Conservation (phyloP, 2,888 invertebrate species). For the Syrphus vitripennis region DNA sequence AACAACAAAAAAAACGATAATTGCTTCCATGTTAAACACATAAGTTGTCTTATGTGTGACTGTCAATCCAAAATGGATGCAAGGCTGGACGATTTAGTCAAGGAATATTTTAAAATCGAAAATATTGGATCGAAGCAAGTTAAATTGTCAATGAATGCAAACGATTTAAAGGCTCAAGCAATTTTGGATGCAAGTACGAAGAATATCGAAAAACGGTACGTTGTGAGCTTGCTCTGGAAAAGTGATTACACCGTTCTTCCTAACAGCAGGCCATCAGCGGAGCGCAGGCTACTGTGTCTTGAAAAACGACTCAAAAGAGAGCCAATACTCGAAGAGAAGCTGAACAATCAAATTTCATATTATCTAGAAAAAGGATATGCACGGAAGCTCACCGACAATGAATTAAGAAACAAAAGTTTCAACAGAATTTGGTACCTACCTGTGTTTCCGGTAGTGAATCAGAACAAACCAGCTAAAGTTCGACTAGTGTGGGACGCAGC, state of each 20-base stretch:
- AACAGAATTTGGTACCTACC: conserved; percentile 73
- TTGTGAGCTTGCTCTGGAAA: neutral
- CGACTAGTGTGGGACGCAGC: conserved; percentile 76
- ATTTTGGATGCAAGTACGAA: neutral
- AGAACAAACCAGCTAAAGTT: conserved; percentile 73
- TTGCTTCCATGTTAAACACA: neutral
- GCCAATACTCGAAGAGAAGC: neutral
- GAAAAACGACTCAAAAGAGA: neutral
- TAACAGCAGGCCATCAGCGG: neutral
- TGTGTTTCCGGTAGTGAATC: conserved; percentile 68
- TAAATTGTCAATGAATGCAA: neutral
- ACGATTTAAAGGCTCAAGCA: conserved; percentile 22
- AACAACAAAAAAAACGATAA: neutral
- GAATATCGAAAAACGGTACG: neutral
- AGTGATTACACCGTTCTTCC: neutral
- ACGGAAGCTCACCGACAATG: neutral
- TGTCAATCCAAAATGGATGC: neutral
- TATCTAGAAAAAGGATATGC: neutral
- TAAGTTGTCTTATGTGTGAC: neutral
- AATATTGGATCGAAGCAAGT: neutral
- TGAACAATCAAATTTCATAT: neutral
- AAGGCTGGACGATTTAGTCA: neutral
- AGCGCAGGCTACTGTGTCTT: neutral
- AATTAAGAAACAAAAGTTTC: neutral
- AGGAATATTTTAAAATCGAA: neutral